A percentile compares a stretch with the other conserved stretches of the same genome.
Evolutionary conservation across 2,888 invertebrate species (phyloP).

Genomic region (Cinara cedri): DNA sequence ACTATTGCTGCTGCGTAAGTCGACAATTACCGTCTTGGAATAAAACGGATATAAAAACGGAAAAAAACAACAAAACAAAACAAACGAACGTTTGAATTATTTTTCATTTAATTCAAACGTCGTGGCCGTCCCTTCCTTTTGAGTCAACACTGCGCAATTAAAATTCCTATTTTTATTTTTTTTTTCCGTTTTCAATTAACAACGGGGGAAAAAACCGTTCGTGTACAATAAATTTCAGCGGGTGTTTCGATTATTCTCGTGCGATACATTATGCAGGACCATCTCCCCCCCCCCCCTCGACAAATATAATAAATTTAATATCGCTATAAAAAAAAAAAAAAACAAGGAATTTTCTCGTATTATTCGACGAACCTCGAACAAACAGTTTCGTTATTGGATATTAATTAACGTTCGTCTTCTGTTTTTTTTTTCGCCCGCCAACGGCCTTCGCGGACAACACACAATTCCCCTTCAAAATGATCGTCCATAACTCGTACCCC

Average conservation of each 20-base stretch:
- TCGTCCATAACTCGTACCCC: too few relatives aligned
- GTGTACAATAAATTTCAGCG: background rate
- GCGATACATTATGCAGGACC: too few relatives aligned
- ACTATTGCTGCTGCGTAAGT: background rate
- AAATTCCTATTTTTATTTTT: constrained; percentile 19
- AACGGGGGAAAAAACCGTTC: background rate
- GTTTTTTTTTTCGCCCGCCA: too few relatives aligned
- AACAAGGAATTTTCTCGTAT: too few relatives aligned
- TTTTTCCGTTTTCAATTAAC: constrained; percentile 13
- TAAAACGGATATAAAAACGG: background rate
- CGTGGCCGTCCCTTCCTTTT: constrained; percentile 1
- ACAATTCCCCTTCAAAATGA: too few relatives aligned
- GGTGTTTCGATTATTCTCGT: too few relatives aligned
- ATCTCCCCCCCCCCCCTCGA: too few relatives aligned
- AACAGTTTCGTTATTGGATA: background rate
- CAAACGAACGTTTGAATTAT: constrained; percentile 6
- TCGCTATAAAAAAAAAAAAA: too few relatives aligned
- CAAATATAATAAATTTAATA: too few relatives aligned
- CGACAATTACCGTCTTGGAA: constrained; percentile 26
- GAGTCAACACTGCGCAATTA: constrained; percentile 4
- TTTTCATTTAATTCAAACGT: constrained; percentile 42
- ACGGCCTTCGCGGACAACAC: too few relatives aligned
- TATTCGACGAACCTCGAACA: too few relatives aligned
- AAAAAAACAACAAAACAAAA: background rate
- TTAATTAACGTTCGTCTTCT: too few relatives aligned